A percentile compares a stretch with the other conserved stretches of the same genome.
These are phyloP conservation scores for Opisthocomus hoazin DNA, from an alignment of 2,113 vertebrate species.

Conservation along the genomic window DNA sequence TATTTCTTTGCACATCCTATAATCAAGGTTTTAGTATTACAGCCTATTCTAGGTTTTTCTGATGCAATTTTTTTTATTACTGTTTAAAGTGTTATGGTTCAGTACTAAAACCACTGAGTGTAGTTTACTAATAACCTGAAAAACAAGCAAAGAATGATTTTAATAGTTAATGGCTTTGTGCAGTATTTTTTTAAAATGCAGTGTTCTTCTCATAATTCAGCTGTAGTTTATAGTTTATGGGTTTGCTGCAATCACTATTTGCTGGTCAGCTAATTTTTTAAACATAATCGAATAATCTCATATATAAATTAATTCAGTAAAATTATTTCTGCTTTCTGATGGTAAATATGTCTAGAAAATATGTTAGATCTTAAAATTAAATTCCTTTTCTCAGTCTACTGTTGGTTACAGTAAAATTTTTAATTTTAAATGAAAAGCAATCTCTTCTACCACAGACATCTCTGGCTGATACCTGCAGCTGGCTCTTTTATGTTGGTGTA, in stretches of 20 bases:
- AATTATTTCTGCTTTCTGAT: neutral
- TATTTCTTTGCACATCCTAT: neutral
- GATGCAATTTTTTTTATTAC: neutral
- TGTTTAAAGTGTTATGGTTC: neutral
- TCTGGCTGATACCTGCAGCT: neutral
- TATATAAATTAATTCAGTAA: neutral
- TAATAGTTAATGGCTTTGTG: neutral
- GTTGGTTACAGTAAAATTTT: neutral
- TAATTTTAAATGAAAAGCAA: neutral
- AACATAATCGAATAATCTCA: neutral
- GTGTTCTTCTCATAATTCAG: neutral
- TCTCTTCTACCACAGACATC: neutral
- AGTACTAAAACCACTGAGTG: neutral
- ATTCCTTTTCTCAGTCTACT: neutral
- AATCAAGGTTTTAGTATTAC: neutral
- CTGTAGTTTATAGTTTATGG: neutral
- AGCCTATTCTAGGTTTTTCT: neutral
- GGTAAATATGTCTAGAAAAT: neutral
- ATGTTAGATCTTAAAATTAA: neutral
- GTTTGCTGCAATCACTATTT: neutral
- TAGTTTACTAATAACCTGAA: neutral
- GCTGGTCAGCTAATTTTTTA: neutral
- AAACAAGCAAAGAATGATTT: neutral
- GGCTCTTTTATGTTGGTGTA: accelerated
- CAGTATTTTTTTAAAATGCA: neutral